Conservation (phyloP, 2,888 invertebrate genomes). For the Mythimna pallens region DNA sequence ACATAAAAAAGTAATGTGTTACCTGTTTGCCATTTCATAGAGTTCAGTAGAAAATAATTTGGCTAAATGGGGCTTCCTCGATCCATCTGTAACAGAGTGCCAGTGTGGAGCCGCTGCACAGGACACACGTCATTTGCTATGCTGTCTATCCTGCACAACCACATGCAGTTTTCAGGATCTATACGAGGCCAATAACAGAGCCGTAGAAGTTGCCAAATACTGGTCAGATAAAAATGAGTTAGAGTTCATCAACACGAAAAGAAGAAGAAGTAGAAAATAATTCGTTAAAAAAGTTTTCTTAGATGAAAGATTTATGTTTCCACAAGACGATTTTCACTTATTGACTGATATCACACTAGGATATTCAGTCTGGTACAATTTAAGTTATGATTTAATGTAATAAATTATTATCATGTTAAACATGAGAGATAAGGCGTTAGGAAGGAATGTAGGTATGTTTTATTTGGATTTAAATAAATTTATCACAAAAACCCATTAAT, state of each 20-base stretch:
- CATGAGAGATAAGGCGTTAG: constrained; percentile 29
- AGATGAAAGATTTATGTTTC: neutral
- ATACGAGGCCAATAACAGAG: too few relatives aligned
- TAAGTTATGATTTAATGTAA: constrained; percentile 20
- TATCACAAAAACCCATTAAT: neutral
- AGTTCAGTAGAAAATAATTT: neutral
- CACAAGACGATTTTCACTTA: neutral
- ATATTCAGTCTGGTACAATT: constrained; percentile 11
- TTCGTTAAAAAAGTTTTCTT: neutral
- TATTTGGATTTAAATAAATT: constrained; percentile 19
- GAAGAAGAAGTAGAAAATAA: neutral
- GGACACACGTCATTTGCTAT: too few relatives aligned
- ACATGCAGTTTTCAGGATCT: too few relatives aligned
- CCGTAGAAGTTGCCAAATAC: too few relatives aligned
- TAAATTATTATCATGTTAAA: constrained; percentile 33
- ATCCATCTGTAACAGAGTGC: too few relatives aligned
- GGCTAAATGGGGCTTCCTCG: too few relatives aligned
- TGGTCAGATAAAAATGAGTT: too few relatives aligned
- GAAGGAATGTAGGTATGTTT: constrained; percentile 1
- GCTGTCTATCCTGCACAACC: too few relatives aligned
- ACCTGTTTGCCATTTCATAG: neutral
- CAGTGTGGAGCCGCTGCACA: too few relatives aligned
- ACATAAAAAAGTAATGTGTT: neutral
- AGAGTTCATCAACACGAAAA: too few relatives aligned
- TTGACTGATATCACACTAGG: neutral